A percentile compares a stretch with the other conserved stretches of the same genome.
These are phyloP conservation scores for Lysiphlebus fabarum DNA, from an alignment of 1,140 invertebrate species.

Conservation along the genomic window DNA sequence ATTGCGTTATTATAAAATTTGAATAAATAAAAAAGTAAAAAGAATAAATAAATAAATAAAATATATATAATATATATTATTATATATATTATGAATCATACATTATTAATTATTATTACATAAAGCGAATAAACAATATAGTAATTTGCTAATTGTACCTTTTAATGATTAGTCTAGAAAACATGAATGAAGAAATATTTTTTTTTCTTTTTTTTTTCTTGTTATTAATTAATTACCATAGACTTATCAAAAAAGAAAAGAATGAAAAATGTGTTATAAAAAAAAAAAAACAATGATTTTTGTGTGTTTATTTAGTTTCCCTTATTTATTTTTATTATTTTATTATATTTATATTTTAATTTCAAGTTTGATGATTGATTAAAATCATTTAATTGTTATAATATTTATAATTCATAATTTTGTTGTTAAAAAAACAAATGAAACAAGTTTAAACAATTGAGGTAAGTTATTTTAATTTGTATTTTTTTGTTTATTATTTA, in stretches of 20 bases:
- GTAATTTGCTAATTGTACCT: constrained; percentile 58
- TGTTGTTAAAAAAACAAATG: too few relatives aligned
- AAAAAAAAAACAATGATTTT: constrained; percentile 1
- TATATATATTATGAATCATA: constrained; percentile 38
- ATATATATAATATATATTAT: constrained; percentile 35
- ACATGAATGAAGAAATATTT: constrained; percentile 53
- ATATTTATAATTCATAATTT: too few relatives aligned
- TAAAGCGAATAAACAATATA: constrained; percentile 56
- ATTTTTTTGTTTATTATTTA: too few relatives aligned
- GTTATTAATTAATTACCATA: constrained; percentile 43
- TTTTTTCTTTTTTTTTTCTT: constrained; percentile 52
- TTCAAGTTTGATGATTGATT: too few relatives aligned
- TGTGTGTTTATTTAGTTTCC: not conserved
- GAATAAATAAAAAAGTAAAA: constrained; percentile 11
- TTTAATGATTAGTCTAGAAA: constrained; percentile 56
- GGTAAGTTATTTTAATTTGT: too few relatives aligned
- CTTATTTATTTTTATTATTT: constrained; percentile 1
- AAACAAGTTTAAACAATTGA: too few relatives aligned
- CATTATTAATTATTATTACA: constrained; percentile 56
- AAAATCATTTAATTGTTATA: too few relatives aligned
- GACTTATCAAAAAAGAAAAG: constrained; percentile 18
- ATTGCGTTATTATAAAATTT: constrained; percentile 15
- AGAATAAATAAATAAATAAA: not conserved
- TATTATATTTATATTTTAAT: not conserved
- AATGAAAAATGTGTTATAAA: constrained; percentile 27